Evolutionary conservation across 2,113 vertebrate genomes (phyloP).

Genomic region (Probosciger aterrimus): DNA sequence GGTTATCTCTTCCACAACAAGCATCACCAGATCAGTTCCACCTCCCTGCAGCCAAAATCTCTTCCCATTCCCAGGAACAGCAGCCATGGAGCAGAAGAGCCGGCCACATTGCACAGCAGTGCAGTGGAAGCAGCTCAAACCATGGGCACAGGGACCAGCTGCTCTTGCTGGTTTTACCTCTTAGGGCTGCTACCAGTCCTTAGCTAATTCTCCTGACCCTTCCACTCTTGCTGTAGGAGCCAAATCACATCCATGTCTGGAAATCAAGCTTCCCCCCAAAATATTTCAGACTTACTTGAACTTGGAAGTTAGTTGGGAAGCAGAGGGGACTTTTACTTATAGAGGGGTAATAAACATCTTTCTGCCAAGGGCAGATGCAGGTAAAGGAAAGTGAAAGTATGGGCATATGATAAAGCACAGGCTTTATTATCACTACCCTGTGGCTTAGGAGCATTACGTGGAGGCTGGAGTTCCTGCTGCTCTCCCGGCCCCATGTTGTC

Average conservation of each 20-base stretch:
- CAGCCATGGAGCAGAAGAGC: neutral
- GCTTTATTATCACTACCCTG: neutral
- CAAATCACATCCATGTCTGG: neutral
- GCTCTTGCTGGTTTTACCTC: neutral
- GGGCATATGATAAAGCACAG: neutral
- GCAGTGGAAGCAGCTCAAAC: neutral
- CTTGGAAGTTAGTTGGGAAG: neutral
- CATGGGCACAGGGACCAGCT: neutral
- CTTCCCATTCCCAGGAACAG: accelerated
- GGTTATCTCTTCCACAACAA: neutral
- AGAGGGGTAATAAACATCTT: neutral
- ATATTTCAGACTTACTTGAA: neutral
- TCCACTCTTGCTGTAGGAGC: accelerated
- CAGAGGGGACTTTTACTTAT: neutral
- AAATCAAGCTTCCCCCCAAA: neutral
- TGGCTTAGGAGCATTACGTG: neutral
- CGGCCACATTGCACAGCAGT: accelerated
- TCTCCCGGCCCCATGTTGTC: accelerated
- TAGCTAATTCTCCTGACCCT: neutral
- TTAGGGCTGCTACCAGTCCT: neutral
- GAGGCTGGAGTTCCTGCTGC: neutral
- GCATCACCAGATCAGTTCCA: neutral
- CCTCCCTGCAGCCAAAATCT: neutral
- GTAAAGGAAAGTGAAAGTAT: neutral
- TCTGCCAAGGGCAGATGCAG: neutral